Conservation (phyloP, 2,888 invertebrate species). For the Diplazon laetatorius region DNA sequence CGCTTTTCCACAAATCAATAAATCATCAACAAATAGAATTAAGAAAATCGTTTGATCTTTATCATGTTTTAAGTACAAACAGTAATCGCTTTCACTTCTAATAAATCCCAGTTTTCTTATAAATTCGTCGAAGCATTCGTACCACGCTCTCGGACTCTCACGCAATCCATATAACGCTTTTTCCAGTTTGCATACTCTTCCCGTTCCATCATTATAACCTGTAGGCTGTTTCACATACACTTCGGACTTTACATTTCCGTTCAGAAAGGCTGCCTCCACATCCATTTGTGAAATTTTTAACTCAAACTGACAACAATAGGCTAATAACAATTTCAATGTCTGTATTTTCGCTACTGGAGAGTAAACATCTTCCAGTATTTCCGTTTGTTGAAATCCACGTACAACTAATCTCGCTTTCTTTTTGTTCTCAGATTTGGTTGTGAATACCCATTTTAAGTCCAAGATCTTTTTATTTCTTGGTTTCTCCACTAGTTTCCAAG, state of each 20-base stretch:
- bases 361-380: constrained; percentile 31
- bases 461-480: constrained; percentile 25
- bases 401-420: constrained; percentile 46
- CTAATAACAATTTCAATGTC: constrained; percentile 39
- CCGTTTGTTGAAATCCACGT: constrained; percentile 37
- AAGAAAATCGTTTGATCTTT: not conserved
- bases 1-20: constrained; percentile 20
- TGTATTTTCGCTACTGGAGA: constrained; percentile 46
- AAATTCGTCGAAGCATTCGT: constrained; percentile 2
- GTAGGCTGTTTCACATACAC: constrained; percentile 4
- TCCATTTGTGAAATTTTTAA: constrained; percentile 18
- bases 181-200: constrained; percentile 1
- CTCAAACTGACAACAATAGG: not conserved
- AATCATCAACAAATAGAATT: not conserved
- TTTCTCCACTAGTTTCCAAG: constrained; percentile 12
- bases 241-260: constrained; percentile 23
- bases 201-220: constrained; percentile 6
- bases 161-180: constrained; percentile 11
- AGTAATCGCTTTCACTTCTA: constrained; percentile 18
- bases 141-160: constrained; percentile 15
- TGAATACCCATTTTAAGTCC: constrained; percentile 7
- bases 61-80: not conserved
- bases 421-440: not conserved
- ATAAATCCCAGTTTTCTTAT: not conserved
- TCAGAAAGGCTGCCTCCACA: constrained; percentile 19